phyloP scores from a whole-genome alignment of 2,888 invertebrate species.

The Clivina fossor region DNA sequence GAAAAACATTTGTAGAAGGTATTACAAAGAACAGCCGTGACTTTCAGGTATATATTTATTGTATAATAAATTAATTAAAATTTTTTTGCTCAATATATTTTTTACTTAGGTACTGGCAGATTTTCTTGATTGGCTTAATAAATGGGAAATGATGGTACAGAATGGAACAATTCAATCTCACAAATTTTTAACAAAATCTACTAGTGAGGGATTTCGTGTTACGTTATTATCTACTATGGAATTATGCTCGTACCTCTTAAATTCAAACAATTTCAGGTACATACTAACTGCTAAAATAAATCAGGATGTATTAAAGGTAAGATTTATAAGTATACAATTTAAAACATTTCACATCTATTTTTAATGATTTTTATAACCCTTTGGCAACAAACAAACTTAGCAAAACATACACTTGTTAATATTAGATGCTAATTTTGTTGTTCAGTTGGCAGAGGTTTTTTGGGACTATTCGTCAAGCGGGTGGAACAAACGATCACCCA shows the following conservation, averaged over 20 bases:
- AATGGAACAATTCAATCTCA: constrained; percentile 24
- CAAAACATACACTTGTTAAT: too few relatives aligned
- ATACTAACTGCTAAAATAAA: constrained; percentile 6
- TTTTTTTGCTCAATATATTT: too few relatives aligned
- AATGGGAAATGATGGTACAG: constrained; percentile 36
- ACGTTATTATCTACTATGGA: neutral
- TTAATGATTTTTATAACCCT: too few relatives aligned
- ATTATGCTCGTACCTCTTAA: neutral
- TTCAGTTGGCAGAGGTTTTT: too few relatives aligned
- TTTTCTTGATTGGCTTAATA: constrained; percentile 31
- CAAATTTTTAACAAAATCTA: constrained; percentile 36
- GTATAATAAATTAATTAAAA: too few relatives aligned
- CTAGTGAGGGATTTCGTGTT: constrained; percentile 28
- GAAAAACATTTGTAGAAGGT: constrained; percentile 18
- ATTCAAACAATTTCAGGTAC: neutral
- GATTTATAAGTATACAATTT: too few relatives aligned
- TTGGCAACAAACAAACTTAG: too few relatives aligned
- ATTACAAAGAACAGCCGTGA: constrained; percentile 22
- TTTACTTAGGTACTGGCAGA: constrained; percentile 33
- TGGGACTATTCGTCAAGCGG: too few relatives aligned
- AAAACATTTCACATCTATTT: too few relatives aligned
- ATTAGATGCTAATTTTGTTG: too few relatives aligned
- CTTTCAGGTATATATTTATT: constrained; percentile 16
- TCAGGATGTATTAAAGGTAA: constrained; percentile 9
- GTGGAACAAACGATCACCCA: too few relatives aligned